Evolutionary conservation across 2,888 invertebrate species (phyloP).

Genomic region (Allophyes oxyacanthae): DNA sequence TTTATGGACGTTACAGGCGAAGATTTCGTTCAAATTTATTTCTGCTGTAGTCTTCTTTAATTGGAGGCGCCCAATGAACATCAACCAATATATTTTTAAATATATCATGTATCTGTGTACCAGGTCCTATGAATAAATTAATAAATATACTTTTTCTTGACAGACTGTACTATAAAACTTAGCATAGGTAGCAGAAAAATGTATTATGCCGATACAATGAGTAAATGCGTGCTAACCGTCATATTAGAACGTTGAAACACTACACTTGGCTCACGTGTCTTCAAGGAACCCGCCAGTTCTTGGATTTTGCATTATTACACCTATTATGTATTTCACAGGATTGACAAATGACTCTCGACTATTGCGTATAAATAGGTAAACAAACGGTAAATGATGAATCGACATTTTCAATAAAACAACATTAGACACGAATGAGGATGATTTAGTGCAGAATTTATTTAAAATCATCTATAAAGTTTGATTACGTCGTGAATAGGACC

Average conservation of each 20-base stretch:
- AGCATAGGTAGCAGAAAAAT: conserved; percentile 20
- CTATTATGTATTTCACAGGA: conserved; percentile 20
- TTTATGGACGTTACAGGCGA: too few relatives aligned
- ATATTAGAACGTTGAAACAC: conserved; percentile 46
- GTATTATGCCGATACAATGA: conserved; percentile 9
- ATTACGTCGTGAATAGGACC: conserved; percentile 1
- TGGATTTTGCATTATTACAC: conserved; percentile 32
- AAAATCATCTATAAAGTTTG: conserved; percentile 28
- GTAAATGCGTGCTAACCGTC: too few relatives aligned
- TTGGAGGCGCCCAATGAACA: too few relatives aligned
- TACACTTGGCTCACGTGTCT: conserved; percentile 29
- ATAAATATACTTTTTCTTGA: too few relatives aligned
- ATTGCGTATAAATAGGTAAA: conserved; percentile 16
- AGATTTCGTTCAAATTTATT: too few relatives aligned
- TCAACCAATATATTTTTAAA: too few relatives aligned
- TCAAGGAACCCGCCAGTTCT: conserved; percentile 38
- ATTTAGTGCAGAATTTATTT: conserved; percentile 20
- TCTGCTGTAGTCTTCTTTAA: too few relatives aligned
- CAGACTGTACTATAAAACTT: conserved; percentile 15
- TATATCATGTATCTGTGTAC: too few relatives aligned
- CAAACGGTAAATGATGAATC: conserved; percentile 41
- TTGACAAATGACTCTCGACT: conserved; percentile 43
- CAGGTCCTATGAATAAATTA: too few relatives aligned
- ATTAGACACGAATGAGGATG: conserved; percentile 8
- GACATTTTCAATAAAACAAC: conserved; percentile 38